Evolutionary conservation across 2,888 invertebrate species (phyloP).

Genomic region (Tetramorium bicarinatum): DNA sequence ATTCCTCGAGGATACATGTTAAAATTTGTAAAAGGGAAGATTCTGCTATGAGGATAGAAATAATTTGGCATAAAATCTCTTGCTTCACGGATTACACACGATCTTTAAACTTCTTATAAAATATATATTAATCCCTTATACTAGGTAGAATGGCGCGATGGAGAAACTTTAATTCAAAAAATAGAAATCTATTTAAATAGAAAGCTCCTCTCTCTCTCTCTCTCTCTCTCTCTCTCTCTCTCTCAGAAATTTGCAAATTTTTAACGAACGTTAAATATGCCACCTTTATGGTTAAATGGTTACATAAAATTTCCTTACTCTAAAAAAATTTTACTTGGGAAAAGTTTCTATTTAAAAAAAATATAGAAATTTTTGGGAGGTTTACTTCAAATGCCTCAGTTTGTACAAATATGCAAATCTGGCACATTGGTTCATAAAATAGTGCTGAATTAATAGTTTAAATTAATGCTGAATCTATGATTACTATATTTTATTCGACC

Average conservation of each 20-base stretch:
- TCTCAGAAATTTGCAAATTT: neutral
- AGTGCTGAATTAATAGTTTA: neutral
- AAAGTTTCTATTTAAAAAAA: neutral
- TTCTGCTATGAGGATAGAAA: neutral
- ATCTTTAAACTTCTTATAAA: neutral
- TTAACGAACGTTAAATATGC: neutral
- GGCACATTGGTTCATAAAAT: neutral
- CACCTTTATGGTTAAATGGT: neutral
- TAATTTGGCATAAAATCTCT: neutral
- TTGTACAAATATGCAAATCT: conserved; percentile 11
- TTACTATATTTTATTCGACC: conserved; percentile 14
- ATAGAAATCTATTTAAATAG: neutral
- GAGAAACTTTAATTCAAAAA: neutral
- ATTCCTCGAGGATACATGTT: conserved; percentile 26
- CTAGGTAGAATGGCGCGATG: too few species aligned
- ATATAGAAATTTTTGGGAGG: neutral
- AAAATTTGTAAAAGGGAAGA: conserved; percentile 25
- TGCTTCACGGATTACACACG: conserved; percentile 10
- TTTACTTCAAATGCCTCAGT: neutral
- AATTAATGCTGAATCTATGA: neutral
- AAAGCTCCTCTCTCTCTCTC: neutral
- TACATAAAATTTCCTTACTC: neutral
- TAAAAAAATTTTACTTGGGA: neutral
- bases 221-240: too few species aligned
- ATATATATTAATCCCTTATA: conserved; percentile 5